Percentiles rank a stretch among this genome's conserved stretches.
phyloP scores from a whole-genome alignment of 2,888 invertebrate genomes.

The Tribolium freemani region DNA sequence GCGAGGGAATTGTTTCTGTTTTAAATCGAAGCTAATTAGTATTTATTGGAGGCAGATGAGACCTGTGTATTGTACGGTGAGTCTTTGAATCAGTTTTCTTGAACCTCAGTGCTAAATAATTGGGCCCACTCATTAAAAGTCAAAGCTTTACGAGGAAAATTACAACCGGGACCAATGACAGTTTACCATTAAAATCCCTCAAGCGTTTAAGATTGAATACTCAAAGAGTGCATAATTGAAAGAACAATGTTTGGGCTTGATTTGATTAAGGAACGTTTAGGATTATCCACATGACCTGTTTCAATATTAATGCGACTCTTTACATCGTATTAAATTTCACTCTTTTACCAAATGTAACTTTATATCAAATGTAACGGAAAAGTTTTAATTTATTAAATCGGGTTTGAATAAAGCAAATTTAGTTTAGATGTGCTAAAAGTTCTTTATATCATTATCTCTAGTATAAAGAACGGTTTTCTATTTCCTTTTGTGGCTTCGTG shows the following conservation, averaged over 20 bases:
- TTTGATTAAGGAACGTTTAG: conserved; percentile 39
- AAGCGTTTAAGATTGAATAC: conserved; percentile 42
- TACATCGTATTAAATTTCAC: conserved; percentile 1
- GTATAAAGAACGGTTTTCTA: neutral
- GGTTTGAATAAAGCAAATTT: neutral
- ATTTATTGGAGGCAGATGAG: too few relatives aligned
- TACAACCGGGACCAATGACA: conserved; percentile 44
- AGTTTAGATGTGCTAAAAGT: too few relatives aligned
- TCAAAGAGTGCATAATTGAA: conserved; percentile 44
- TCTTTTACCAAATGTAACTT: neutral
- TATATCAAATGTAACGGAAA: neutral
- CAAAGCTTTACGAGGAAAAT: conserved; percentile 44
- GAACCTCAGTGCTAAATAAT: conserved; percentile 34
- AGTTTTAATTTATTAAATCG: neutral
- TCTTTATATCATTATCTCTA: neutral
- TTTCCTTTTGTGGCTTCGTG: neutral
- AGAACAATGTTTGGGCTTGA: conserved; percentile 42
- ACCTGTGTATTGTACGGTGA: neutral
- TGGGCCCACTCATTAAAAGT: conserved; percentile 39
- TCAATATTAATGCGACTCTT: conserved; percentile 11
- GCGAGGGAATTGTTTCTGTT: too few relatives aligned
- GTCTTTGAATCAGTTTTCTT: neutral
- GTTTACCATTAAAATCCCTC: conserved; percentile 42
- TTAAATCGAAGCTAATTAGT: neutral
- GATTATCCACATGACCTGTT: conserved; percentile 30